A percentile compares a stretch with the other conserved stretches of the same genome.
Conservation (phyloP, 2,113 vertebrate species). For the Nerophis ophidion region DNA sequence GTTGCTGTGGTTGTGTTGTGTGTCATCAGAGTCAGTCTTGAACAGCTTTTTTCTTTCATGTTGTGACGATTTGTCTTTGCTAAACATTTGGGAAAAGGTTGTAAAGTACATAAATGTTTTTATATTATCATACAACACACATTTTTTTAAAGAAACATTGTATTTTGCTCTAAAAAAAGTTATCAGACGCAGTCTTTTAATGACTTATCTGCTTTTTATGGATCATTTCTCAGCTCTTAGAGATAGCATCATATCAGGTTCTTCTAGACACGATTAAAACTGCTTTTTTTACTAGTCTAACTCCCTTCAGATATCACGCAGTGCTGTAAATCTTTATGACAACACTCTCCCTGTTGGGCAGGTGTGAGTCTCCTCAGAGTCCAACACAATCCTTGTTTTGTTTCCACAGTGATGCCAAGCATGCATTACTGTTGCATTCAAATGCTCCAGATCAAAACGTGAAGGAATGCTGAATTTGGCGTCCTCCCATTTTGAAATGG, state of each 20-base stretch:
- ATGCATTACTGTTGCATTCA: conserved; percentile 40
- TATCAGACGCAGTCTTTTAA: conserved; percentile 13
- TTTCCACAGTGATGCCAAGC: conserved; percentile 43
- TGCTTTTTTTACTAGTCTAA: conserved; percentile 34
- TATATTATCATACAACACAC: background rate
- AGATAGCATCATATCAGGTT: conserved; percentile 30
- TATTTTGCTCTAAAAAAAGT: conserved; percentile 6
- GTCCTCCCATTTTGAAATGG: conserved; percentile 16
- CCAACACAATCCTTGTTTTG: conserved; percentile 34
- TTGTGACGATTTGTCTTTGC: background rate
- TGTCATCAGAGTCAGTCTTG: background rate
- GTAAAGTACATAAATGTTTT: background rate
- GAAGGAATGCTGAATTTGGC: conserved; percentile 62
- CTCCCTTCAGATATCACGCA: conserved; percentile 18
- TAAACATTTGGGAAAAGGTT: background rate
- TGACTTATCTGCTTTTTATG: conserved; percentile 8
- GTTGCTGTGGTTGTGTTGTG: background rate
- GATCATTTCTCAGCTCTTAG: conserved; percentile 13
- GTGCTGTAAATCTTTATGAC: conserved; percentile 35
- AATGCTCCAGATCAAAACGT: conserved; percentile 55
- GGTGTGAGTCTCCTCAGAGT: conserved; percentile 49
- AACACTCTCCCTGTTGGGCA: conserved; percentile 32
- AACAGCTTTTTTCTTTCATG: background rate
- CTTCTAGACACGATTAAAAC: conserved; percentile 16
- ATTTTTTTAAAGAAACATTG: background rate